phyloP scores from a whole-genome alignment of 2,888 invertebrate species.

The Mystacides longicornis region DNA sequence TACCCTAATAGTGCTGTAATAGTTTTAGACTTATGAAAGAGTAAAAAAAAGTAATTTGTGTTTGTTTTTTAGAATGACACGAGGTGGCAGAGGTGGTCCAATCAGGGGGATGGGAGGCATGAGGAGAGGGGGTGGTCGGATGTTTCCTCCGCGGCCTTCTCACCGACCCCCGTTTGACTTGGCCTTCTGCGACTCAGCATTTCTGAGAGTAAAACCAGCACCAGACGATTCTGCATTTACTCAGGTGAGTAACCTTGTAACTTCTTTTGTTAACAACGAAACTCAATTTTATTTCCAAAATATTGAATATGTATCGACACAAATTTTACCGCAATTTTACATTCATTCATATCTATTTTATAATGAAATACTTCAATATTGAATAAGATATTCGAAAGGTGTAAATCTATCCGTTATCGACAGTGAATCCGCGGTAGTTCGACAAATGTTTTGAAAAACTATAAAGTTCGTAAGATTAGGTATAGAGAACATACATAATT shows the following conservation, averaged over 20 bases:
- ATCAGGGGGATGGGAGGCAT: conserved; percentile 59
- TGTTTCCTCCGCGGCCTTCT: conserved; percentile 41
- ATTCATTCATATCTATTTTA: neutral
- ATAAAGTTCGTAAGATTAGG: too few species aligned
- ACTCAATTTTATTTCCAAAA: too few species aligned
- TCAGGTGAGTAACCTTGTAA: too few species aligned
- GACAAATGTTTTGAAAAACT: too few species aligned
- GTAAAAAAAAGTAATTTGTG: too few species aligned
- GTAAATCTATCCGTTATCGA: too few species aligned
- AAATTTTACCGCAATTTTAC: neutral
- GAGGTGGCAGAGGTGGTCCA: conserved; percentile 55
- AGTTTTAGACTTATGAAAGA: too few species aligned
- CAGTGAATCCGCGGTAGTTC: too few species aligned
- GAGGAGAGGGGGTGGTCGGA: conserved; percentile 55
- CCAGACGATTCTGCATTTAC: conserved; percentile 82
- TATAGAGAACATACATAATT: too few species aligned
- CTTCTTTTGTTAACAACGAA: too few species aligned
- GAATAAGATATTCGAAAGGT: neutral
- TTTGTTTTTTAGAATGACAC: conserved; percentile 22
- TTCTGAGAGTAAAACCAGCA: conserved; percentile 75
- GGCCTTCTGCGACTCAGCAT: conserved; percentile 79
- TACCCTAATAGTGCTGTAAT: too few species aligned
- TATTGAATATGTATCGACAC: too few species aligned
- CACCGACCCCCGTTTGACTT: conserved; percentile 80
- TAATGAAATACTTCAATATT: neutral